Conservation (phyloP, 2,888 invertebrate genomes). For the Mythimna vitellina region DNA sequence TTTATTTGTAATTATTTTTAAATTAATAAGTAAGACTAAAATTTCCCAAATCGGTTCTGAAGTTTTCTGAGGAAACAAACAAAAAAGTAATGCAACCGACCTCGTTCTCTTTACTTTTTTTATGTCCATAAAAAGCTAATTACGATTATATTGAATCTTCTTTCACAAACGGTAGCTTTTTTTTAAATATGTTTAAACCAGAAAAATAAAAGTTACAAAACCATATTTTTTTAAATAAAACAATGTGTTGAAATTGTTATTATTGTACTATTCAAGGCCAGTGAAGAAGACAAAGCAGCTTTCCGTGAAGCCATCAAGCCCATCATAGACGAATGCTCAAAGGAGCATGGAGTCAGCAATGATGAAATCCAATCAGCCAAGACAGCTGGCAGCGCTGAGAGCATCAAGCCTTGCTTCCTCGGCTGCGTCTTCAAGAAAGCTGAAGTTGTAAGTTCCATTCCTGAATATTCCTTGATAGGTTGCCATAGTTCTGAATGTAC, state of each 20-base stretch:
- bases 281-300: constrained; percentile 48
- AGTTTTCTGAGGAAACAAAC: too few species aligned
- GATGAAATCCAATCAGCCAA: constrained; percentile 54
- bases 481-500: neutral
- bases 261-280: constrained; percentile 19
- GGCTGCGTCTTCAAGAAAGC: constrained; percentile 56
- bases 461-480: neutral
- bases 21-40: too few species aligned
- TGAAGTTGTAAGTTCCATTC: constrained; percentile 58
- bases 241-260: neutral
- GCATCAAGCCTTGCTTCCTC: constrained; percentile 62
- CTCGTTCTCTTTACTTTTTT: too few species aligned
- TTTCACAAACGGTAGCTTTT: too few species aligned
- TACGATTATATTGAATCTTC: too few species aligned
- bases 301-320: constrained; percentile 48
- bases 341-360: constrained; percentile 43
- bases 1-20: too few species aligned
- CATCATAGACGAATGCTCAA: constrained; percentile 52
- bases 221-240: neutral
- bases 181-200: too few species aligned
- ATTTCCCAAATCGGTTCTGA: too few species aligned
- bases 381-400: constrained; percentile 29
- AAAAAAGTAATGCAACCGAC: too few species aligned
- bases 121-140: too few species aligned
- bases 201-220: neutral